Conservation (phyloP, 2,888 invertebrate genomes). For the Andrena hattorfiana region DNA sequence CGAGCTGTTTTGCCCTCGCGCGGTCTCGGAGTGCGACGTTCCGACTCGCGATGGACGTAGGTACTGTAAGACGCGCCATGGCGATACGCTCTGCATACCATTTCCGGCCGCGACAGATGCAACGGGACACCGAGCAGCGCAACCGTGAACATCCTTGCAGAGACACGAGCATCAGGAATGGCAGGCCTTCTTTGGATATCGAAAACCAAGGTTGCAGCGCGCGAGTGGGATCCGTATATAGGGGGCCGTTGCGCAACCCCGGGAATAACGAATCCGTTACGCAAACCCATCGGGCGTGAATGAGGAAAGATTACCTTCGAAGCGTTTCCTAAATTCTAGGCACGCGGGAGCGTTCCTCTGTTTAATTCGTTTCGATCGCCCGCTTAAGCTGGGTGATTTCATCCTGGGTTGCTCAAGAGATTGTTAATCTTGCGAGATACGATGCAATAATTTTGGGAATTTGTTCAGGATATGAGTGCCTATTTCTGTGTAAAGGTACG, state of each 20-base stretch:
- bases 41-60: neutral
- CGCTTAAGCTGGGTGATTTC: neutral
- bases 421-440: neutral
- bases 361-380: neutral
- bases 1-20: no score
- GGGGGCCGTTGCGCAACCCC: constrained; percentile 9
- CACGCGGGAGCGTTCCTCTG: neutral
- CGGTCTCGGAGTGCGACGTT: no score
- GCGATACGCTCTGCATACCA: constrained; percentile 79
- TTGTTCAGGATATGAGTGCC: neutral
- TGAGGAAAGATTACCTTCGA: constrained; percentile 13
- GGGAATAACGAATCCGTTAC: constrained; percentile 20
- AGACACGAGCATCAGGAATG: constrained; percentile 14
- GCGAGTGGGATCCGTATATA: neutral
- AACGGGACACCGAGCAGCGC: constrained; percentile 56
- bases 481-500: no score
- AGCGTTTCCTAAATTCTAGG: constrained; percentile 12
- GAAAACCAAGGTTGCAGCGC: constrained; percentile 43
- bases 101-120: constrained; percentile 79
- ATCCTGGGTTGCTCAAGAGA: neutral
- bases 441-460: neutral
- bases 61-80: constrained; percentile 63
- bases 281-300: constrained; percentile 6
- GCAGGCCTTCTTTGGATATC: constrained; percentile 29
- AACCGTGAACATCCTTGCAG: constrained; percentile 18